Evolutionary conservation across 2,797 vertebrate species (phyloP).

Genomic region (Amblyopsis hoosieri): DNA sequence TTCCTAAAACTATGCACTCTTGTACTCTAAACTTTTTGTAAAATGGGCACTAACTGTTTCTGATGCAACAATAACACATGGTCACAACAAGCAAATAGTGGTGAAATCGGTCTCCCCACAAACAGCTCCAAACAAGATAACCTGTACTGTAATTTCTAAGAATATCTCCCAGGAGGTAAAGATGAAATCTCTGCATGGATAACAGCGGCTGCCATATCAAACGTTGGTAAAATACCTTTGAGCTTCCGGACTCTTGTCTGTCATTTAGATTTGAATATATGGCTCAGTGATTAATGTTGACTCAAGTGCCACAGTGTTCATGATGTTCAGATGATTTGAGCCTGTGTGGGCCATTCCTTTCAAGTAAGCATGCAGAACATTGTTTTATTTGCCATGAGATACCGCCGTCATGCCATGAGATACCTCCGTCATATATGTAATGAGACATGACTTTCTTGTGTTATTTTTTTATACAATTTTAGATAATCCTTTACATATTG

Average conservation of each 20-base stretch:
- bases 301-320: conserved; percentile 42
- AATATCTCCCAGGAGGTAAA: conserved; percentile 45
- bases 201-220: conserved; percentile 57
- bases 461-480: too few relatives aligned
- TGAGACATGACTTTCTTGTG: too few relatives aligned
- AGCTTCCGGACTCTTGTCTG: conserved; percentile 71
- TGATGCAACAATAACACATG: conserved; percentile 20
- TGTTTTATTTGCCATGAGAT: conserved; percentile 12
- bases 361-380: conserved; percentile 20
- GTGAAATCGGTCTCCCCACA: conserved; percentile 16
- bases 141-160: conserved; percentile 33
- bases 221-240: conserved; percentile 75
- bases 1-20: neutral
- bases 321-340: conserved; percentile 45
- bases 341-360: conserved; percentile 34
- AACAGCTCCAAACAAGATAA: neutral
- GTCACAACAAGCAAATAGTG: conserved; percentile 12
- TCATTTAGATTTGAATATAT: conserved; percentile 76
- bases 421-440: conserved; percentile 1
- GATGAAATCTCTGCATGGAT: conserved; percentile 62
- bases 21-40: conserved; percentile 12
- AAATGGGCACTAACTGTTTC: conserved; percentile 5
- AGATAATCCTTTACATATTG: too few relatives aligned
- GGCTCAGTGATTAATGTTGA: conserved; percentile 59
- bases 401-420: conserved; percentile 12